phyloP scores from a whole-genome alignment of 2,113 vertebrate genomes.

The Corapipo altera region DNA sequence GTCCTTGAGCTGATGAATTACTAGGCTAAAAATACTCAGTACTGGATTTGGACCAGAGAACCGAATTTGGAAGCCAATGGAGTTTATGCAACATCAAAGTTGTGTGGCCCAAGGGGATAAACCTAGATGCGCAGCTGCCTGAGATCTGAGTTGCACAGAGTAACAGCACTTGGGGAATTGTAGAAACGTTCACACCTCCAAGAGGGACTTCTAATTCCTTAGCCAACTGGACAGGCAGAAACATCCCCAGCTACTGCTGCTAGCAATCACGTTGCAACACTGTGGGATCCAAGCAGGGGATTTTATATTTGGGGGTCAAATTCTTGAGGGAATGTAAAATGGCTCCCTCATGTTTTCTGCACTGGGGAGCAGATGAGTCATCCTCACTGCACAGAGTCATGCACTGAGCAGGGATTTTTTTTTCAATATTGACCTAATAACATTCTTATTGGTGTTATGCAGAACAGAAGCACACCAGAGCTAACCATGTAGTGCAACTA shows the following conservation, averaged over 20 bases:
- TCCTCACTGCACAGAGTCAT: neutral
- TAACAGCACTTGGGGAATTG: neutral
- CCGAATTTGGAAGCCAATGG: neutral
- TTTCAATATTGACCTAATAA: neutral
- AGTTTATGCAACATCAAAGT: neutral
- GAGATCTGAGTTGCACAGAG: neutral
- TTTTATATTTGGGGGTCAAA: neutral
- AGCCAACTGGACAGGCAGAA: neutral
- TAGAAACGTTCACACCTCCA: neutral
- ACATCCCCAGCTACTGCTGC: neutral
- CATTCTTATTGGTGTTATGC: neutral
- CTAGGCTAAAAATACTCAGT: neutral
- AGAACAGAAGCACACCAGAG: neutral
- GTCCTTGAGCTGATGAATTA: neutral
- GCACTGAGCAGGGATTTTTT: neutral
- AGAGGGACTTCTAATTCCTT: neutral
- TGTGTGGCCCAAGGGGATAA: neutral
- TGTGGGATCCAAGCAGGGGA: neutral
- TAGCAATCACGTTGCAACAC: accelerated
- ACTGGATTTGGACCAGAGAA: neutral
- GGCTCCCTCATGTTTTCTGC: neutral
- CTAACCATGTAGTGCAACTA: neutral
- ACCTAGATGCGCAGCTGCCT: neutral
- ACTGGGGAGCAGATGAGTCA: neutral
- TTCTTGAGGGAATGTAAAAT: neutral